Percentiles rank a stretch among this genome's conserved stretches.
Evolutionary conservation across 37 sponge, comb jelly and placozoan genomes (phyloP).

Genomic region (Haliclona indistincta): DNA sequence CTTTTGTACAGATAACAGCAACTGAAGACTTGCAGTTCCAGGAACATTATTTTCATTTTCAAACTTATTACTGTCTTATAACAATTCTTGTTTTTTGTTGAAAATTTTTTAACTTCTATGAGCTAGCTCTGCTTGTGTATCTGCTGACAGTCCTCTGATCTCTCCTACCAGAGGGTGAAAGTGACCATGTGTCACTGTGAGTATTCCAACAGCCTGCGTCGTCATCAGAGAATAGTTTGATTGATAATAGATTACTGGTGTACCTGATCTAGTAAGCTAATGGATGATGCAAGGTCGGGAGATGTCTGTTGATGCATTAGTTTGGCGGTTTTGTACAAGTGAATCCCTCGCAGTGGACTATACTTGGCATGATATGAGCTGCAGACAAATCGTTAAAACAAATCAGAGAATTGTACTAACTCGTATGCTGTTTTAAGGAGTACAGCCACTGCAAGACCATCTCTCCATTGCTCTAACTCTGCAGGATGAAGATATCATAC

Average conservation of each 20-base stretch:
- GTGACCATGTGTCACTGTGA: neutral
- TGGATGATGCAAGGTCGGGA: neutral
- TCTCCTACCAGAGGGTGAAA: neutral
- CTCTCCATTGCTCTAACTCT: conserved; percentile 31
- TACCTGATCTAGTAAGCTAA: neutral
- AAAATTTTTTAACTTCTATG: too few relatives aligned
- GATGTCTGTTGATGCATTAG: neutral
- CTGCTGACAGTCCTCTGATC: neutral
- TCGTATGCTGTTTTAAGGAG: conserved; percentile 9
- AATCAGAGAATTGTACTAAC: conserved; percentile 17
- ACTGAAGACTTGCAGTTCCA: too few relatives aligned
- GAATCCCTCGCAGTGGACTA: conserved; percentile 1
- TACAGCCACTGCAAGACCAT: conserved; percentile 23
- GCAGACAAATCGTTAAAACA: neutral
- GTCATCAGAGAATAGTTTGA: neutral
- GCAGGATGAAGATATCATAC: neutral
- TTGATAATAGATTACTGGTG: neutral
- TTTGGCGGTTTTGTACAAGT: neutral
- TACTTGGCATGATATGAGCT: neutral
- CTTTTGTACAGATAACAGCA: too few relatives aligned
- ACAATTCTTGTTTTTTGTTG: too few relatives aligned
- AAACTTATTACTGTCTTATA: too few relatives aligned
- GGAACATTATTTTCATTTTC: too few relatives aligned
- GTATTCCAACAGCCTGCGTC: neutral
- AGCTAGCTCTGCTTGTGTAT: neutral